Evolutionary conservation across 2,888 invertebrate genomes (phyloP).

Genomic region (Pogonocherus hispidulus): DNA sequence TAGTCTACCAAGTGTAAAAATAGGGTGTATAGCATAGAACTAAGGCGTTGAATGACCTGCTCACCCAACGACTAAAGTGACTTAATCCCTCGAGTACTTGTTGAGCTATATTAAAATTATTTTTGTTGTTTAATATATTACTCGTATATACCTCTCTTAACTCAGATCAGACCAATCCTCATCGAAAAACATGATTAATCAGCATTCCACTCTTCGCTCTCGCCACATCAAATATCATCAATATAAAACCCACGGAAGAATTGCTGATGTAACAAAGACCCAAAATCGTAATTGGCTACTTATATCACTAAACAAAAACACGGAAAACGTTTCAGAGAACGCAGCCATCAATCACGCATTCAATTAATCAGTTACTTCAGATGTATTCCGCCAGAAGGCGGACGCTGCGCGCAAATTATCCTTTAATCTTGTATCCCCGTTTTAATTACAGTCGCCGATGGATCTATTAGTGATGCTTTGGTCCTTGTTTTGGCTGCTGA

Average conservation of each 20-base stretch:
- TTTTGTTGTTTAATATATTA: no score
- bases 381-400: slow-evolving; percentile 40
- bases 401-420: slow-evolving; percentile 44
- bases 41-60: no score
- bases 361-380: slow-evolving; percentile 44
- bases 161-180: no score
- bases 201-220: slow-evolving; percentile 6
- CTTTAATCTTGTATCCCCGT: slow-evolving; percentile 45
- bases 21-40: no score
- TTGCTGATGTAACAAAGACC: slow-evolving; percentile 20
- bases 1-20: no score
- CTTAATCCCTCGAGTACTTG: no score
- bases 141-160: no score
- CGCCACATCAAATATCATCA: slow-evolving; percentile 2
- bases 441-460: slow-evolving; percentile 51
- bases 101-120: no score
- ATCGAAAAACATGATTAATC: slow-evolving; percentile 34
- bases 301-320: slow-evolving; percentile 36
- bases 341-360: slow-evolving; percentile 45
- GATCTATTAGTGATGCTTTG: slow-evolving; percentile 46
- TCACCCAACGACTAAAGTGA: no score
- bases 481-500: slow-evolving; percentile 37
- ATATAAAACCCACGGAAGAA: slow-evolving; percentile 16
- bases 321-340: slow-evolving; percentile 49
- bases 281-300: slow-evolving; percentile 16